Percentiles rank a stretch among this genome's conserved stretches.
Conservation (phyloP, 2,113 vertebrate genomes). For the Eudyptes chrysolophus region DNA sequence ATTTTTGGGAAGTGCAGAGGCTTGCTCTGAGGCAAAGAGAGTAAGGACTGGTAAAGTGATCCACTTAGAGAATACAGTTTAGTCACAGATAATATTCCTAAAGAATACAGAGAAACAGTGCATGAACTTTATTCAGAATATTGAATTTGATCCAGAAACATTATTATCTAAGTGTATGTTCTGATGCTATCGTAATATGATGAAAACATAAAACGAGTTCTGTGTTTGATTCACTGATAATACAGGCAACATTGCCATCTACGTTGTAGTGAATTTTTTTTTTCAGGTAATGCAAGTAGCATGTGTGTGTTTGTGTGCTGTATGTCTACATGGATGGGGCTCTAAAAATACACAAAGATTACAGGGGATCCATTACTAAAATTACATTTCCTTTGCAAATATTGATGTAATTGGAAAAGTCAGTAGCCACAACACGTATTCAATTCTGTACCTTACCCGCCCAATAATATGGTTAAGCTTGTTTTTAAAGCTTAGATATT, state of each 20-base stretch:
- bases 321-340: background rate
- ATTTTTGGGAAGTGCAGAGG: background rate
- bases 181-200: rapidly evolving
- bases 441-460: background rate
- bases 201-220: background rate
- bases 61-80: background rate
- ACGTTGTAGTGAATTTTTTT: background rate
- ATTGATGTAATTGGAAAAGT: background rate
- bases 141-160: background rate
- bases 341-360: background rate
- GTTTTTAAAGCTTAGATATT: background rate
- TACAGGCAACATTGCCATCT: background rate
- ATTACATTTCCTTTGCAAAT: background rate
- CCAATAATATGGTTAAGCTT: background rate
- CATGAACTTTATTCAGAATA: background rate
- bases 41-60: background rate
- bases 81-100: background rate
- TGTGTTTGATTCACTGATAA: background rate
- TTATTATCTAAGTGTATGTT: background rate
- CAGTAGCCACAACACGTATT: background rate
- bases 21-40: background rate
- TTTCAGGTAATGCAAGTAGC: background rate
- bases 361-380: background rate
- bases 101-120: background rate
- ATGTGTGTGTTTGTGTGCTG: no score